Evolutionary conservation across 2,113 vertebrate species (phyloP), one percentile per base, ranked within the genome.

Genomic region (Alethe diademata): DNA sequence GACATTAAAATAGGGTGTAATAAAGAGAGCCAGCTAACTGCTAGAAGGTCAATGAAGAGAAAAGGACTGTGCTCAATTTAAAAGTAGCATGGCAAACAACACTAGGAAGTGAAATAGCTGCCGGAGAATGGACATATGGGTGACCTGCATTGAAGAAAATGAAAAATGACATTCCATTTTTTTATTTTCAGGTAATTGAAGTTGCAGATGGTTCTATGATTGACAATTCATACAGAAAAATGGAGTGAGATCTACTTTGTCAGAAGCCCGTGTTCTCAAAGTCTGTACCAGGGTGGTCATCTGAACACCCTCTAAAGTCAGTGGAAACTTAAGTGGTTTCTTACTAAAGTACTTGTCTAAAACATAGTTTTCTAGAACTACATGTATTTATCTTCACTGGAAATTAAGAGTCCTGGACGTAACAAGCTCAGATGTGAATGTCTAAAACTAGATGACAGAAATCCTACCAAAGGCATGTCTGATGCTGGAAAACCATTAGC

Each of bases 1-100:
- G 66, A 90, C 86, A 79, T 69, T 93, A 95, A 91, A 95, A 87
- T 57, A 87, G 75, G 70, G 70, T 79, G 57, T 38, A 78, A 91
- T 84, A 93, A 95, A 91, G 83, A 78, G 70, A 91, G 76, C n/a
- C 62, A 40, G 25, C 53, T 89, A 89, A 91, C 91, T 82, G 80
- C 65, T 50, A 69, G 79, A 83, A 90, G 67, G 79, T 88, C 74
- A 86, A 9, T 51, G 78, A 93, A 91, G 61, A 95, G 67, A 82
- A 94, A 88, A 91, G 33, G 64, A 36, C n/a, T 88, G 35, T n/a
- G 43, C 36, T 85, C 60, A 88, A 26, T 70, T 88, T 80, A 94
- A 81, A 19, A 93, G 50, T 5, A 81, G 65, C 42, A 62, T 1
- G 14, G n/a, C 45, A 91, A 73, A 26, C n/a, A 71, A 42, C 2